Conservation (phyloP, 2,113 vertebrate genomes). For the Cyprinodon brontotheroides region DNA sequence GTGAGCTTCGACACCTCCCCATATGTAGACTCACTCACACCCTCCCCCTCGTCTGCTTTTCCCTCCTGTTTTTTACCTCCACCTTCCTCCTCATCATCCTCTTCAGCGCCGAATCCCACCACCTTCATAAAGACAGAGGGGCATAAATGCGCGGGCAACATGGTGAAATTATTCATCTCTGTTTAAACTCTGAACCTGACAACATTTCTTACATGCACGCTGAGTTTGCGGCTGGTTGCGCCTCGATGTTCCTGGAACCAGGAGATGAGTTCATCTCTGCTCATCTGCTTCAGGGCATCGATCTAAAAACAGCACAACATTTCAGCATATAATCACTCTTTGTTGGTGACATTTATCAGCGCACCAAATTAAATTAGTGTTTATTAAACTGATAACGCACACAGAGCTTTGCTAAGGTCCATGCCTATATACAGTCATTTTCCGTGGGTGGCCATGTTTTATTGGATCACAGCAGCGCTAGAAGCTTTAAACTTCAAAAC, state of each 20-base stretch:
- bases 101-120: slow-evolving; percentile 82
- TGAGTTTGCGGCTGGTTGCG: slow-evolving; percentile 85
- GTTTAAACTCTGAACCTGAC: neutral
- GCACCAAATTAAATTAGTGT: neutral
- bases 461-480: neutral
- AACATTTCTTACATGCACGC: slow-evolving; percentile 87
- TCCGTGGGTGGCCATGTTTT: neutral
- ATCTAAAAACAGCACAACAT: slow-evolving; percentile 77
- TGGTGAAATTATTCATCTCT: neutral
- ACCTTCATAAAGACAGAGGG: slow-evolving; percentile 76
- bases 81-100: slow-evolving; percentile 56
- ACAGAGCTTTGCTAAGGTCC: neutral
- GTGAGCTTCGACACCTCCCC: slow-evolving; percentile 86
- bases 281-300: slow-evolving; percentile 89
- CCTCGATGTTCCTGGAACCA: slow-evolving; percentile 88
- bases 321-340: neutral
- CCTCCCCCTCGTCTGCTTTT: slow-evolving; percentile 68
- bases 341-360: neutral
- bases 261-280: slow-evolving; percentile 82
- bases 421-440: neutral
- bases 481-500: neutral
- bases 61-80: slow-evolving; percentile 69
- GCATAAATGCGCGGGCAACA: neutral
- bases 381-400: neutral
- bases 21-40: slow-evolving; percentile 79